A percentile compares a stretch with the other conserved stretches of the same genome.
These are phyloP conservation scores for Ariolimax columbianus DNA, from an alignment of 2,888 invertebrate species.

Conservation along the genomic window DNA sequence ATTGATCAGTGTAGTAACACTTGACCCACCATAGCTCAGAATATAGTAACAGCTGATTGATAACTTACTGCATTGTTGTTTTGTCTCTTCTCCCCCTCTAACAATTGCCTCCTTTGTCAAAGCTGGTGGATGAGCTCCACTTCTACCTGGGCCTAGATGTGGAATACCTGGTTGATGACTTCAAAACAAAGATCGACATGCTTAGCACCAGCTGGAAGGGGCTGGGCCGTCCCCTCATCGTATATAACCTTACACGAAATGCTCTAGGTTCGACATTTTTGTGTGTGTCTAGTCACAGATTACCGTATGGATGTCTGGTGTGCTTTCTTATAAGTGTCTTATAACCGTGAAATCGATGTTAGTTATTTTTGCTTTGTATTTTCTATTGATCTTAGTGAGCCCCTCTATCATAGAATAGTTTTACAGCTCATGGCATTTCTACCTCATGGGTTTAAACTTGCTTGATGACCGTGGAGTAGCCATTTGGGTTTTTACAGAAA, in stretches of 20 bases:
- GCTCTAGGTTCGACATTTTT: conserved; percentile 72
- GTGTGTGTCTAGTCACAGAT: background rate
- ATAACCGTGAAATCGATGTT: too few relatives aligned
- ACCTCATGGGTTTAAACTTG: too few relatives aligned
- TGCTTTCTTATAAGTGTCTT: background rate
- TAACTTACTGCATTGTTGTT: conserved; percentile 26
- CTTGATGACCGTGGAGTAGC: too few relatives aligned
- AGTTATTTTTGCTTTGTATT: background rate
- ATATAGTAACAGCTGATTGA: background rate
- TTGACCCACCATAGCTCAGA: background rate
- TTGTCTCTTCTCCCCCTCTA: background rate
- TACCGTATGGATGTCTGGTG: background rate
- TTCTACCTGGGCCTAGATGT: conserved; percentile 99
- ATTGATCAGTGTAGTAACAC: too few relatives aligned
- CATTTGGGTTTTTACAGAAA: too few relatives aligned
- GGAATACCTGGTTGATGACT: conserved; percentile 98
- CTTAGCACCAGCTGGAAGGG: conserved; percentile 99
- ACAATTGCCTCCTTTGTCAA: conserved; percentile 1
- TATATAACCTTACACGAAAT: conserved; percentile 70
- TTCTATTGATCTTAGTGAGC: background rate
- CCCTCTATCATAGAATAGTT: too few relatives aligned
- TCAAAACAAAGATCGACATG: conserved; percentile 98
- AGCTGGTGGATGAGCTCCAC: conserved; percentile 89
- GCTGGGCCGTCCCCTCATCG: conserved; percentile 89
- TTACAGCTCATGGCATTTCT: too few relatives aligned